Evolutionary conservation across 1,140 invertebrate species (phyloP).

Genomic region (Uloborus diversus): DNA sequence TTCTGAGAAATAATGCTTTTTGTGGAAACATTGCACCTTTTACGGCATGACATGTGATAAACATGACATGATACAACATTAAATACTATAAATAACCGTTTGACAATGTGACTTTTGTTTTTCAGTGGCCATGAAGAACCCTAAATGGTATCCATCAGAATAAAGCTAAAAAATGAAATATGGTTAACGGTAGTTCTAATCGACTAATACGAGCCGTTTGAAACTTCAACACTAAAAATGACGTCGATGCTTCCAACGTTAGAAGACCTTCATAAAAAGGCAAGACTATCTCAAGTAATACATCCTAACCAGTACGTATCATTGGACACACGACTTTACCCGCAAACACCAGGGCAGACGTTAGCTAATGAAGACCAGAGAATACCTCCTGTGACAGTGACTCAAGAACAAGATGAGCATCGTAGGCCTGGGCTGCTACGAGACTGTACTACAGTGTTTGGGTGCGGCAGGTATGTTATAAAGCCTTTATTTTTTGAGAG

Average conservation of each 20-base stretch:
- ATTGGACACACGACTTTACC: background rate
- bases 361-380: background rate
- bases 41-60: too few relatives aligned
- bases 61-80: too few relatives aligned
- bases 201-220: too few relatives aligned
- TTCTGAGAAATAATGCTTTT: too few relatives aligned
- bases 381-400: background rate
- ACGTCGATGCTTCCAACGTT: conserved; percentile 17
- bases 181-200: too few relatives aligned
- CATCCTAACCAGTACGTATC: background rate
- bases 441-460: conserved; percentile 17
- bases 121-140: too few relatives aligned
- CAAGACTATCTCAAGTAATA: background rate
- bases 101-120: too few relatives aligned
- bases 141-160: too few relatives aligned
- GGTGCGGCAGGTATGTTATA: conserved; percentile 17
- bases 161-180: too few relatives aligned
- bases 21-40: too few relatives aligned
- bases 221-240: too few relatives aligned
- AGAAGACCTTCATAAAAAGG: conserved; percentile 17
- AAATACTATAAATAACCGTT: too few relatives aligned
- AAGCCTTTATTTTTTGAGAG: background rate
- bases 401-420: background rate
- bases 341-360: background rate
- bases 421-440: background rate